These are phyloP conservation scores for Prinia subflava DNA, from an alignment of 2,113 vertebrate genomes.

Conservation along the genomic window DNA sequence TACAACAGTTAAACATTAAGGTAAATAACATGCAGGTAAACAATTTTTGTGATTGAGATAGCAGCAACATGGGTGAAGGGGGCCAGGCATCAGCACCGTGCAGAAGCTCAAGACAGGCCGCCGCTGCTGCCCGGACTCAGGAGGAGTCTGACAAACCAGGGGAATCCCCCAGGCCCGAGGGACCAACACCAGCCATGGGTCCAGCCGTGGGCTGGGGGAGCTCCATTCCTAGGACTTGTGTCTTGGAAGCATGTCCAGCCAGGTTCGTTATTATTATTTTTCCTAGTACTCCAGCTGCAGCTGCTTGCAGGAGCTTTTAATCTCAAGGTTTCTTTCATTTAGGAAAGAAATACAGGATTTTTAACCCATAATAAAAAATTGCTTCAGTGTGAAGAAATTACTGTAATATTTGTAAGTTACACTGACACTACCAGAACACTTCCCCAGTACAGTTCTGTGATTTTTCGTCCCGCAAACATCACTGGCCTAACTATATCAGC, in stretches of 20 bases:
- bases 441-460: not conserved
- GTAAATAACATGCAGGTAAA: not conserved
- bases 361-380: not conserved
- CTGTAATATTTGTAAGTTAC: not conserved
- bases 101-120: not conserved
- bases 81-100: rapidly evolving
- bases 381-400: not conserved
- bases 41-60: not conserved
- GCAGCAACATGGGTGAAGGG: not conserved
- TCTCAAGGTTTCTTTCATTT: not conserved
- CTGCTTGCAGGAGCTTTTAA: not conserved
- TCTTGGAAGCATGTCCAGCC: not conserved
- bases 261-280: not conserved
- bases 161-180: not conserved
- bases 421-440: not conserved
- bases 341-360: not conserved
- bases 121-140: rapidly evolving
- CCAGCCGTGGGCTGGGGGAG: not conserved
- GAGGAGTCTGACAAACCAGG: not conserved
- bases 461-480: not conserved
- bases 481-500: not conserved
- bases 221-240: not conserved
- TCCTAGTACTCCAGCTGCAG: not conserved
- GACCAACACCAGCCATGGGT: not conserved
- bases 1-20: no score